These are phyloP conservation scores for Clunio marinus DNA, from an alignment of 2,888 invertebrate genomes.

Conservation along the genomic window DNA sequence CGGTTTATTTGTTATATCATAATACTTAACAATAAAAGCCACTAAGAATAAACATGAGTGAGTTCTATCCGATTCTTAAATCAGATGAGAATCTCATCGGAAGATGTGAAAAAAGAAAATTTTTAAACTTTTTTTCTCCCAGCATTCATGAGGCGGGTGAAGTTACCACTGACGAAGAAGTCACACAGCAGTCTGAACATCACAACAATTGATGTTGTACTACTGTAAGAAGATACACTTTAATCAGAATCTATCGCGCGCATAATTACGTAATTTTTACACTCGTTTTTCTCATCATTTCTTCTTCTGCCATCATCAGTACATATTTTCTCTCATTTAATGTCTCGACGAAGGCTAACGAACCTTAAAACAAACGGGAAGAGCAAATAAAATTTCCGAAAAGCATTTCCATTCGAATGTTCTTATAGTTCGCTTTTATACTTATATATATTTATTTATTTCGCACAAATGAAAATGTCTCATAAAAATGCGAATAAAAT, in stretches of 20 bases:
- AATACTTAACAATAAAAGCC: too few species aligned
- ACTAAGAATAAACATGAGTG: too few species aligned
- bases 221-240: too few species aligned
- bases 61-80: too few species aligned
- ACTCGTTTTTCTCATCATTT: background rate
- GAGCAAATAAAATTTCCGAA: background rate
- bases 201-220: too few species aligned
- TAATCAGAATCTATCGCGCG: slow-evolving; percentile 23
- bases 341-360: background rate
- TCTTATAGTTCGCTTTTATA: too few species aligned
- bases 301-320: background rate
- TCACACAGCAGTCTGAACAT: too few species aligned
- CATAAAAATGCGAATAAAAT: slow-evolving; percentile 11
- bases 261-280: slow-evolving; percentile 30
- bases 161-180: background rate
- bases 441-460: background rate
- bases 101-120: too few species aligned
- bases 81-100: too few species aligned
- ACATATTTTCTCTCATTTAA: background rate
- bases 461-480: background rate
- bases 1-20: too few species aligned
- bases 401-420: background rate
- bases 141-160: background rate
- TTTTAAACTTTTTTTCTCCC: too few species aligned
- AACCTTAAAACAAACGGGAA: slow-evolving; percentile 3